Conservation (phyloP, 2,888 invertebrate genomes). For the Branchinecta sandiegonensis region DNA sequence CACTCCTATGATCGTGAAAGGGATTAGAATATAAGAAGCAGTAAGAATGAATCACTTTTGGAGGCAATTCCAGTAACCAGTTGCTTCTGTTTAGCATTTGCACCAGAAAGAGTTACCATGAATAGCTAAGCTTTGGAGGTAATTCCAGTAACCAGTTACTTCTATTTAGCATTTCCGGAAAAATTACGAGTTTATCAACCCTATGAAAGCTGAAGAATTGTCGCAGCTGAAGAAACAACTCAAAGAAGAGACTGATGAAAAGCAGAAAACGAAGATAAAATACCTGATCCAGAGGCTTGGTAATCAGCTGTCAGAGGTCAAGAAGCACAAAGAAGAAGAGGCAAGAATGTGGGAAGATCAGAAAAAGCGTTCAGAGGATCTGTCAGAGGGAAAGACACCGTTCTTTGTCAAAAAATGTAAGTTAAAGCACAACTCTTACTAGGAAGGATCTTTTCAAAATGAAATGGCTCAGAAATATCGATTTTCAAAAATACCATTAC, state of each 20-base stretch:
- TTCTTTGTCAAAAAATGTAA: constrained; percentile 57
- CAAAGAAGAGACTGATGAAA: constrained; percentile 45
- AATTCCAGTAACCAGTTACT: too few relatives aligned
- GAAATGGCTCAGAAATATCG: too few relatives aligned
- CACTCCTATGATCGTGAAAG: too few relatives aligned
- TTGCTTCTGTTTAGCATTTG: constrained; percentile 19
- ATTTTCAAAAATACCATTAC: too few relatives aligned
- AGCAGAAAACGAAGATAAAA: constrained; percentile 49
- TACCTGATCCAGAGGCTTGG: constrained; percentile 56
- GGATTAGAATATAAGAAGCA: too few relatives aligned
- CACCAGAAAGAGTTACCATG: neutral
- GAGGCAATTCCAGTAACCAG: too few relatives aligned
- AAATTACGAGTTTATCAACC: constrained; percentile 60
- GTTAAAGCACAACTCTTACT: constrained; percentile 27
- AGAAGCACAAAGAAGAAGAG: constrained; percentile 43
- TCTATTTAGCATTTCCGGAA: constrained; percentile 45
- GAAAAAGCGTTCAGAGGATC: constrained; percentile 42
- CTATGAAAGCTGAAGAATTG: constrained; percentile 56
- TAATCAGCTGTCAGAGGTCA: constrained; percentile 57
- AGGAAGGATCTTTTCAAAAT: too few relatives aligned
- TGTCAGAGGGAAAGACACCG: constrained; percentile 54
- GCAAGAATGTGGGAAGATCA: constrained; percentile 42
- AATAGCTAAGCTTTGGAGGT: too few relatives aligned
- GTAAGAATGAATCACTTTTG: too few relatives aligned
- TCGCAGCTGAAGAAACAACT: constrained; percentile 46